Conservation (phyloP, 1,140 invertebrate species). For the Eulimnadia texana region DNA sequence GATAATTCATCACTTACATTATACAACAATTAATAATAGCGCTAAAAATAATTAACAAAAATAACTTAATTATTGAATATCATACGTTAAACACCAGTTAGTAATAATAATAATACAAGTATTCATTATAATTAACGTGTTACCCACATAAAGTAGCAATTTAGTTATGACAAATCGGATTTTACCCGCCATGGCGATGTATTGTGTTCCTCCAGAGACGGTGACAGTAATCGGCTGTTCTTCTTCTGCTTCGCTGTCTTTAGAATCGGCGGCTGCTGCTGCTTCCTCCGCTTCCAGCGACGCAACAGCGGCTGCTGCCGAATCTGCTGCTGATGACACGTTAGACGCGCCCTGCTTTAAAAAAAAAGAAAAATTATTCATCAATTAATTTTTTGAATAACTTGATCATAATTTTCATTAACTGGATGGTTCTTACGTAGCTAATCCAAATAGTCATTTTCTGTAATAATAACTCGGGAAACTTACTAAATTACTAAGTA, state of each 20-base stretch:
- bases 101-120: no score
- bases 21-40: no score
- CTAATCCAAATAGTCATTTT: background rate
- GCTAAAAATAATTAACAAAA: no score
- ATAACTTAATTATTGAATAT: no score
- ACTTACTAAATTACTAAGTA: background rate
- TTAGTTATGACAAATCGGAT: background rate
- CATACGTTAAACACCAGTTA: no score
- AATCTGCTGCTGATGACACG: background rate
- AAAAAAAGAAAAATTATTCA: conserved; percentile 8
- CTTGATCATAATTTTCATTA: no score
- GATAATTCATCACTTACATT: no score
- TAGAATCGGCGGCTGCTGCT: background rate
- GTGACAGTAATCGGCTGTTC: background rate
- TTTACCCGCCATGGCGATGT: conserved; percentile 13
- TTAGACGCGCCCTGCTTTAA: background rate
- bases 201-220: conserved; percentile 6
- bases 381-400: no score
- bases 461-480: conserved; percentile 1
- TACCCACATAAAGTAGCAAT: no score
- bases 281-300: conserved; percentile 7
- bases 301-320: conserved; percentile 16
- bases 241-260: conserved; percentile 1
- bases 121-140: no score
- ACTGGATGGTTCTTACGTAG: no score